Percentiles rank a stretch among this genome's conserved stretches.
Conservation (phyloP, 2,888 invertebrate genomes). For the Teleogryllus oceanicus region DNA sequence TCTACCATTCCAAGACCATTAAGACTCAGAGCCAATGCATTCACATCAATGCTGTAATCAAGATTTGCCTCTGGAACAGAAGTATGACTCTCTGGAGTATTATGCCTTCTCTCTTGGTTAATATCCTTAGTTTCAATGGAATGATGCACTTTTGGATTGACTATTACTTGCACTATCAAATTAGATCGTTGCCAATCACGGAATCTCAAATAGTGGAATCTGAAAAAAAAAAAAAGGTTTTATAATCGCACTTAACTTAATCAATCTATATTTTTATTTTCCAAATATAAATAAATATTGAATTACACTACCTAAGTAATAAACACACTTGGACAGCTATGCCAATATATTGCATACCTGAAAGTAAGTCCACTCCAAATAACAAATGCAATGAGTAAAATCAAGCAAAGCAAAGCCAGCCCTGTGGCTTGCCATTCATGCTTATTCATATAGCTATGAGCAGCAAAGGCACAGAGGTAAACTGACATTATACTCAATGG, state of each 20-base stretch:
- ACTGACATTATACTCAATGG: slow-evolving; percentile 51
- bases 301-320: too few relatives aligned
- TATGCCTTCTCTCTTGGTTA: background rate
- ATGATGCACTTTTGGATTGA: background rate
- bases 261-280: too few relatives aligned
- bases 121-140: background rate
- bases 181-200: background rate
- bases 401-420: slow-evolving; percentile 44
- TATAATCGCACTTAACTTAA: background rate
- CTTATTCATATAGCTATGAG: slow-evolving; percentile 44
- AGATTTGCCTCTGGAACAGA: background rate
- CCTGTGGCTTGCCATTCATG: slow-evolving; percentile 47
- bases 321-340: too few relatives aligned
- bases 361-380: slow-evolving; percentile 46
- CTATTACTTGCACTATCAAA: background rate
- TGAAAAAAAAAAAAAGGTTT: background rate
- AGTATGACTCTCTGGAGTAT: background rate
- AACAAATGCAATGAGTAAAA: slow-evolving; percentile 44
- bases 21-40: background rate
- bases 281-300: too few relatives aligned
- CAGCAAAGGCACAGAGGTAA: slow-evolving; percentile 51
- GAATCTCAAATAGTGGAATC: background rate
- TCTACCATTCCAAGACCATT: background rate
- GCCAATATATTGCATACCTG: slow-evolving; percentile 40
- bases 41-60: background rate